Base-by-base conservation (phyloP, 2,888 invertebrate genomes). In the Eilema sororculum region DNA sequence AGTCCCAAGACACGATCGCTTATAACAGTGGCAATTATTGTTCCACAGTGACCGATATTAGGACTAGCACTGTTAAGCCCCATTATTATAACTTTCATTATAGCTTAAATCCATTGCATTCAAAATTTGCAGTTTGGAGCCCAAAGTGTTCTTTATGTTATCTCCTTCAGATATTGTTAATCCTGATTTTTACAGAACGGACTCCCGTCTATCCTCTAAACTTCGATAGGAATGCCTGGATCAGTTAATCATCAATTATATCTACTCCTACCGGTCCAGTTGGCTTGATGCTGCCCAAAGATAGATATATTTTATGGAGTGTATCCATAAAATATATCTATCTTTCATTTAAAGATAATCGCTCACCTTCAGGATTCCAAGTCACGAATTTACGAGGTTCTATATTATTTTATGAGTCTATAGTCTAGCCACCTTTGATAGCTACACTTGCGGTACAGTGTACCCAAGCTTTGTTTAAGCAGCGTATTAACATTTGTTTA, bases 381-480 rank as follows among this genome's bases (percentile, higher is more conserved):
- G n/a, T n/a, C 9, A 52, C 20, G 46, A 52, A 52, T 52, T 52
- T 52, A 52, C n/a, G 20, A n/a, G 20, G 52, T 52, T 52, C 52
- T 52, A n/a, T n/a, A 52, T n/a, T 52, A 52, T 52, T 52, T 52
- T 52, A 52, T n/a, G 52, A 52, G 52, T 20, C 52, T n/a, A n/a
- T n/a, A 52, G 52, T 52, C 12, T n/a, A 52, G 52, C 52, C 52
- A 52, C 52, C 52, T n/a, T n/a, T 52, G 52, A 52, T 52, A 52
- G 20, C n/a, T 28, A 10, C 1, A 60, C n/a, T 60, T 10, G 16
- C 60, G 30, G 33, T 25, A 25, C 16, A 41, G 28, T 62, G 52
- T 28, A 57, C 65, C 41, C 37, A 24, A 66, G 25, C 24, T 25
- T 24, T 25, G 13, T 58, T 2, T 37, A 37, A 30, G 22, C 24